Percentiles rank a stretch among this genome's conserved stretches.
These are phyloP conservation scores for Hafferia zeledoni DNA, from an alignment of 2,797 vertebrate species.

Conservation along the genomic window DNA sequence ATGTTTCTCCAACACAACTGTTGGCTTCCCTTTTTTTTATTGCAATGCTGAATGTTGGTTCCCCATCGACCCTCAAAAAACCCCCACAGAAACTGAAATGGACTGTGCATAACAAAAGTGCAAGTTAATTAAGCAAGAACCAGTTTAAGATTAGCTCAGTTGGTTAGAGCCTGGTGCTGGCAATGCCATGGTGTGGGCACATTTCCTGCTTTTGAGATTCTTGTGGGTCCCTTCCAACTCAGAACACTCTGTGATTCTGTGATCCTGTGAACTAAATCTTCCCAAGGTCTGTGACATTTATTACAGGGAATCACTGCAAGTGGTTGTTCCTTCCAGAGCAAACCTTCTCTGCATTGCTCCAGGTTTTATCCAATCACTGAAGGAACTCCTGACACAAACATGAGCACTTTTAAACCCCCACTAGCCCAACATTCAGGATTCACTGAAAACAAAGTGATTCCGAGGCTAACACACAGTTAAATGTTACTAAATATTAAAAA, in stretches of 20 bases:
- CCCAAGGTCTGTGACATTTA: neutral
- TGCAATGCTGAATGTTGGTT: neutral
- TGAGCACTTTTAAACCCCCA: neutral
- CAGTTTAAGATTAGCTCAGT: neutral
- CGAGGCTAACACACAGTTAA: constrained; percentile 9
- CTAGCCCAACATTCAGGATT: neutral
- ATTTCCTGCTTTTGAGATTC: neutral
- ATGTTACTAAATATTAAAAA: constrained; percentile 14
- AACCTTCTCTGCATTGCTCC: neutral
- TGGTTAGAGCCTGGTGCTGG: neutral
- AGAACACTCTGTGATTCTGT: neutral
- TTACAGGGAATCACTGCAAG: neutral
- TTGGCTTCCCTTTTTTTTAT: neutral
- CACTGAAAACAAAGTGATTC: constrained; percentile 10
- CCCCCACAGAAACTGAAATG: neutral
- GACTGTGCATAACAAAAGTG: neutral
- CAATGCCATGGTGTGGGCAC: neutral
- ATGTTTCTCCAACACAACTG: neutral
- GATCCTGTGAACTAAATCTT: neutral
- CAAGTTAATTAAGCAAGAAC: neutral
- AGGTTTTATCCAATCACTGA: neutral
- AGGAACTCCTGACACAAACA: neutral
- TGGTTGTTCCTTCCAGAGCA: neutral
- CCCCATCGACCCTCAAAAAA: neutral
- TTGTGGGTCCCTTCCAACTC: neutral